phyloP scores from a whole-genome alignment of 2,888 invertebrate genomes.

The Oligia strigilis region DNA sequence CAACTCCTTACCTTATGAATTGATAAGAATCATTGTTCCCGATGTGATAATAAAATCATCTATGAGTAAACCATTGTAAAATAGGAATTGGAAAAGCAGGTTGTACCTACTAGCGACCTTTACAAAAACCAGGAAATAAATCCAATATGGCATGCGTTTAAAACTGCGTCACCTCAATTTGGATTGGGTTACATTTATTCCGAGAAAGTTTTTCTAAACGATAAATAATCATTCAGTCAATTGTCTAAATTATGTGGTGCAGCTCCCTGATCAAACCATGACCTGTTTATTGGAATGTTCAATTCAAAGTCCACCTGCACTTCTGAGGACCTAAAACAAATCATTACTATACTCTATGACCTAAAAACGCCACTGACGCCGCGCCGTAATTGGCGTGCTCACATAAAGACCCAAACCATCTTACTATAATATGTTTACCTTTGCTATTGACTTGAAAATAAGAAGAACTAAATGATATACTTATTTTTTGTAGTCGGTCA shows the following conservation, averaged over 20 bases:
- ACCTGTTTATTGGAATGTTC: background rate
- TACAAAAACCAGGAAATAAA: background rate
- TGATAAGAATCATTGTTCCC: background rate
- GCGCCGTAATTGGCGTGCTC: no score
- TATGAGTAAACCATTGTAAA: background rate
- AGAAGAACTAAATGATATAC: background rate
- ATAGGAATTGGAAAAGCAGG: background rate
- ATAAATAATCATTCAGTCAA: background rate
- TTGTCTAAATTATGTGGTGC: background rate
- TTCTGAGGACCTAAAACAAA: background rate
- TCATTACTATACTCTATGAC: no score
- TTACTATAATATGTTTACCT: background rate
- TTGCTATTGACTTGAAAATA: background rate
- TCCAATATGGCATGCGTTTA: background rate
- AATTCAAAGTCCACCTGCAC: background rate
- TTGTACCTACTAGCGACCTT: background rate
- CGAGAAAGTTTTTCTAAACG: background rate
- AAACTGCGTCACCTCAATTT: constrained; percentile 13
- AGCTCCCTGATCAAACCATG: background rate
- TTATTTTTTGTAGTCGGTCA: background rate
- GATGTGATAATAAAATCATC: no score
- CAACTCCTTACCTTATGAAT: background rate
- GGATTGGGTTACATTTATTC: background rate
- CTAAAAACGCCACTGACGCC: background rate
- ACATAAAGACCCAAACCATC: no score